Base-by-base conservation (phyloP, 1,140 invertebrate species). In the Drosophila tristis region DNA sequence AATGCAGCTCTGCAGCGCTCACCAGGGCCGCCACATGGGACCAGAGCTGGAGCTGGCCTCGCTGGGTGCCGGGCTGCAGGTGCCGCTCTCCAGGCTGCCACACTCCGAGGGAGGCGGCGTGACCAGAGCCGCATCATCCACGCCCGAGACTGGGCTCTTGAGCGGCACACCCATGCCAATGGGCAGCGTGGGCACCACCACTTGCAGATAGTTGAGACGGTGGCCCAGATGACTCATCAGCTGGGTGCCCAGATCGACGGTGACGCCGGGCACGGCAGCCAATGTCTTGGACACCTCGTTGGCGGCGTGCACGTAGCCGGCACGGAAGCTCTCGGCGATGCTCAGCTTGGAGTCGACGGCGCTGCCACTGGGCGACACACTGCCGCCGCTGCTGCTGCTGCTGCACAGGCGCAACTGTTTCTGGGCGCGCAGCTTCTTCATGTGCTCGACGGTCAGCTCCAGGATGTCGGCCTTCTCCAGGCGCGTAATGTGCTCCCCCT, bases 381-480 rank as follows among this genome's bases (percentile, higher is more conserved):
- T 39, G 20, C 20, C 20, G 1, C 20, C 2, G 20, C 20, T 2
- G 20, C 20, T 20, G 20, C 20, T 20, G 20, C 20, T 20, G 11
- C 66, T 78, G 54, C 76, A 65, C 8, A 92, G 65, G 8, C 91
- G 72, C n/a, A 93, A 92, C 78, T 95, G 94, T 75, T 94, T 94
- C 43, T 94, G 94, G 35, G 94, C 93, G 74, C 96, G 95, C 26
- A 97, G 91, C 89, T 95, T 90, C 95, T 96, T 91, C 75, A 98
- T 93, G 92, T 97, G 96, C 80, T 96, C 95, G 53, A 98, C 97
- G 2, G 97, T 97, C 92, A 98, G 93, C 91, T 98, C 97, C 68
- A 98, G 93, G 80, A 98, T 97, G 90, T 98, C 97, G 44, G 97
- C 97, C 93, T 98, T 98, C 92, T 98, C 97, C 90, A 98, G 92